phyloP scores from a whole-genome alignment of 2,888 invertebrate genomes.

The Parasteatoda lunata region DNA sequence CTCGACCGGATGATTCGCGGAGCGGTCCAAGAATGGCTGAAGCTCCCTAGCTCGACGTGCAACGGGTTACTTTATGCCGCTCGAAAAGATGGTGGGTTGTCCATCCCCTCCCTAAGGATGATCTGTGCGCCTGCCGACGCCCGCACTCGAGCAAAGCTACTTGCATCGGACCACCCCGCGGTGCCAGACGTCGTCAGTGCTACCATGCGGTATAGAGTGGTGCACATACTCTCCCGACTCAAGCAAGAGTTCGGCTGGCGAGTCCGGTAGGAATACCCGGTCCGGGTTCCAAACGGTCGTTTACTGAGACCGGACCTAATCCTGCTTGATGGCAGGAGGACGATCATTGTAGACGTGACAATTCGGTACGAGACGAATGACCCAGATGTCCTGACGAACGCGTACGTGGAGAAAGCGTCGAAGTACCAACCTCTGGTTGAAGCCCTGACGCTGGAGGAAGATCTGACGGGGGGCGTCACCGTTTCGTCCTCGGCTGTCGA shows the following conservation, averaged over 20 bases:
- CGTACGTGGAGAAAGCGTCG: not conserved
- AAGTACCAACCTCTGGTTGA: not conserved
- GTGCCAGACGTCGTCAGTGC: too few species aligned
- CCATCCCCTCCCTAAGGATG: not conserved
- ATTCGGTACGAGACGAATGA: not conserved
- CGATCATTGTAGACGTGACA: not conserved
- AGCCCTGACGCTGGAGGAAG: not conserved
- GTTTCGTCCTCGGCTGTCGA: not conserved
- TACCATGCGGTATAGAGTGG: not conserved
- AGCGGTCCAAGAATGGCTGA: too few species aligned
- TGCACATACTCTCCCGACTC: not conserved
- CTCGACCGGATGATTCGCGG: too few species aligned
- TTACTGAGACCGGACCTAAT: not conserved
- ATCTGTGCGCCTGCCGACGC: not conserved
- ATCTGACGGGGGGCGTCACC: not conserved
- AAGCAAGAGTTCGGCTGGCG: not conserved
- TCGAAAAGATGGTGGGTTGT: not conserved
- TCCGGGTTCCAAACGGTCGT: not conserved
- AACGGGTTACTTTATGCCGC: not conserved
- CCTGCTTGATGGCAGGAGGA: constrained; percentile 2
- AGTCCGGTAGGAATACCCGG: not conserved
- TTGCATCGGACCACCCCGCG: too few species aligned
- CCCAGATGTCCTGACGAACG: not conserved
- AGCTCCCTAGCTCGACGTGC: not conserved
- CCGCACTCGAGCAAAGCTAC: too few species aligned